A percentile compares a stretch with the other conserved stretches of the same genome.
Evolutionary conservation across 2,113 vertebrate species (phyloP).

Genomic region (Syngnathus floridae): DNA sequence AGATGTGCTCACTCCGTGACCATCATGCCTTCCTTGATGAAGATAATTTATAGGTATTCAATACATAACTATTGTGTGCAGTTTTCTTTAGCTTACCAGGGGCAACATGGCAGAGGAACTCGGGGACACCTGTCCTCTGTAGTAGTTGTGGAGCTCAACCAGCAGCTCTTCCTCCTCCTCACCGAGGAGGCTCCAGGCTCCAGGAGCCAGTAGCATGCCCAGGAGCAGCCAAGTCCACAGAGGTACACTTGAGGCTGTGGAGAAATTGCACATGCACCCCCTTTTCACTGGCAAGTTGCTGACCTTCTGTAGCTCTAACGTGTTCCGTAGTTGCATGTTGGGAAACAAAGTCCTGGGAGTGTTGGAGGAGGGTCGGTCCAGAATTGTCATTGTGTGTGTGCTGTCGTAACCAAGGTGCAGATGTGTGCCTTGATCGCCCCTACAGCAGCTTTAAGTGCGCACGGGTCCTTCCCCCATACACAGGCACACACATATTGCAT

Average conservation of each 20-base stretch:
- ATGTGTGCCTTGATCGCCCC: neutral
- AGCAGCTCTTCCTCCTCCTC: constrained; percentile 12
- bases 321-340: constrained; percentile 5
- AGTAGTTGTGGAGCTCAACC: constrained; percentile 15
- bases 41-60: neutral
- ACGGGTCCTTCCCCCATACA: neutral
- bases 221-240: constrained; percentile 2
- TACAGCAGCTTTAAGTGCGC: constrained; percentile 4
- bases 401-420: neutral
- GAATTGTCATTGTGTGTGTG: neutral
- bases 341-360: constrained; percentile 3
- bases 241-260: neutral
- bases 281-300: neutral
- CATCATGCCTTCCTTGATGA: neutral
- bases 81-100: constrained; percentile 3
- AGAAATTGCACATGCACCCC: neutral
- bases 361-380: neutral
- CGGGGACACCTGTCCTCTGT: constrained; percentile 11
- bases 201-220: constrained; percentile 1
- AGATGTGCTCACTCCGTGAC: neutral
- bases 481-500: neutral
- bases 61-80: neutral
- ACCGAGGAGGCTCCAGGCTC: constrained; percentile 2
- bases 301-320: neutral
- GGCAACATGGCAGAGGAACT: constrained; percentile 14